These are phyloP conservation scores for Orchesella cincta DNA, from an alignment of 1,140 invertebrate species.

Conservation along the genomic window DNA sequence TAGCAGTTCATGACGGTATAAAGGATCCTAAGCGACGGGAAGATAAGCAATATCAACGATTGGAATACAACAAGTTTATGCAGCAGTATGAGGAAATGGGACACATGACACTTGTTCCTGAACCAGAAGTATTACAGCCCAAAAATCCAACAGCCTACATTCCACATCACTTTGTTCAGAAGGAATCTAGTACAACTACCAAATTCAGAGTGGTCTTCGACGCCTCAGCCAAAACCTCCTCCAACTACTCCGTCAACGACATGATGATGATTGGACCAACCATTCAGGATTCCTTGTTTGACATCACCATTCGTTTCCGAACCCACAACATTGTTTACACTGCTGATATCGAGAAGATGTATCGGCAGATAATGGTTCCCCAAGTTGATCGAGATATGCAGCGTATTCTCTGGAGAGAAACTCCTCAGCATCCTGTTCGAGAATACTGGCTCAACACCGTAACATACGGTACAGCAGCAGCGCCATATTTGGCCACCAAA, in stretches of 20 bases:
- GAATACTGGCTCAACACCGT: too few relatives aligned
- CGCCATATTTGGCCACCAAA: conserved; percentile 54
- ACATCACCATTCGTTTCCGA: conserved; percentile 41
- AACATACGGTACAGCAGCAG: conserved; percentile 53
- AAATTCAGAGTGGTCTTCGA: conserved; percentile 57
- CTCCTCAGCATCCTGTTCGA: conserved; percentile 39
- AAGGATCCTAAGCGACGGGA: not conserved
- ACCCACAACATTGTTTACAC: conserved; percentile 40
- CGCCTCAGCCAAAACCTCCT: conserved; percentile 51
- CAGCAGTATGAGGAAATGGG: conserved; percentile 52
- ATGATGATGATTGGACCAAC: too few relatives aligned
- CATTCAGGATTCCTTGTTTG: conserved; percentile 42
- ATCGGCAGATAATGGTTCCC: conserved; percentile 29
- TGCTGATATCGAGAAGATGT: conserved; percentile 44
- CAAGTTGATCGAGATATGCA: conserved; percentile 45
- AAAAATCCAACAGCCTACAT: conserved; percentile 53
- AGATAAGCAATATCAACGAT: not conserved
- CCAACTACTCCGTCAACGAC: conserved; percentile 53
- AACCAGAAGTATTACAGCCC: not conserved
- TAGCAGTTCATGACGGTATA: not conserved
- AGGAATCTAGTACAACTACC: conserved; percentile 50
- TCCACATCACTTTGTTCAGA: conserved; percentile 57
- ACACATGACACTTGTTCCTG: conserved; percentile 51
- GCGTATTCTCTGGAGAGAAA: conserved; percentile 50
- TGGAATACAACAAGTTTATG: conserved; percentile 50